Evolutionary conservation across 53 echinoderm and acorn worm species (phyloP).

Genomic region (Arbacia lixula): DNA sequence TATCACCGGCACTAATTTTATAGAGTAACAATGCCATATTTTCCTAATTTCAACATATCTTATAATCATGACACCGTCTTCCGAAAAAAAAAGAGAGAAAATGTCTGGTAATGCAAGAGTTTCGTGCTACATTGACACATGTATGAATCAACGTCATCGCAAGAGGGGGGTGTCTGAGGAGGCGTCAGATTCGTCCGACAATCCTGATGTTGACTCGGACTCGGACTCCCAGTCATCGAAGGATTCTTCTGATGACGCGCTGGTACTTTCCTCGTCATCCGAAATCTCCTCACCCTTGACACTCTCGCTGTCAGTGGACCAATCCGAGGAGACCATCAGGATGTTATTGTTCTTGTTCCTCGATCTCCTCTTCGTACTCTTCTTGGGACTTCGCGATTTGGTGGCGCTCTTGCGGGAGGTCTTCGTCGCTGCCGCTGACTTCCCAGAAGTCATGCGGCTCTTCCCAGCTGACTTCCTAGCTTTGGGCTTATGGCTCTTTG

Average conservation of each 20-base stretch:
- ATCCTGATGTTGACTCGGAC: neutral
- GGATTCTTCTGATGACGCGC: too few species aligned
- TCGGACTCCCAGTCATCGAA: neutral
- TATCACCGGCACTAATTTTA: too few species aligned
- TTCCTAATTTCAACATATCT: too few species aligned
- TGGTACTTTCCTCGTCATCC: neutral
- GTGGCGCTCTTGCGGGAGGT: neutral
- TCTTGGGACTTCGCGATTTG: conserved; percentile 7
- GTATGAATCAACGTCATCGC: too few species aligned
- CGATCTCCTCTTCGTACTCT: neutral
- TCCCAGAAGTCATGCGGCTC: too few species aligned
- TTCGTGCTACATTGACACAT: too few species aligned
- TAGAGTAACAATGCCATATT: too few species aligned
- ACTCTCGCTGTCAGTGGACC: neutral
- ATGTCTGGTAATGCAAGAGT: too few species aligned
- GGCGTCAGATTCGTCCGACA: neutral
- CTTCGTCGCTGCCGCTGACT: neutral
- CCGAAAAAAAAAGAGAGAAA: too few species aligned
- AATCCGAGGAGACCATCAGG: neutral
- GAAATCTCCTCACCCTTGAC: neutral
- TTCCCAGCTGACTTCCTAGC: neutral
- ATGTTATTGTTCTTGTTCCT: conserved; percentile 34
- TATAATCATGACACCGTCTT: too few species aligned
- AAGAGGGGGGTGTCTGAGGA: conserved; percentile 21
- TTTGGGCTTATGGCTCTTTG: conserved; percentile 3